phyloP scores from a whole-genome alignment of 2,888 invertebrate genomes.

The Ennomos fuscantarius region DNA sequence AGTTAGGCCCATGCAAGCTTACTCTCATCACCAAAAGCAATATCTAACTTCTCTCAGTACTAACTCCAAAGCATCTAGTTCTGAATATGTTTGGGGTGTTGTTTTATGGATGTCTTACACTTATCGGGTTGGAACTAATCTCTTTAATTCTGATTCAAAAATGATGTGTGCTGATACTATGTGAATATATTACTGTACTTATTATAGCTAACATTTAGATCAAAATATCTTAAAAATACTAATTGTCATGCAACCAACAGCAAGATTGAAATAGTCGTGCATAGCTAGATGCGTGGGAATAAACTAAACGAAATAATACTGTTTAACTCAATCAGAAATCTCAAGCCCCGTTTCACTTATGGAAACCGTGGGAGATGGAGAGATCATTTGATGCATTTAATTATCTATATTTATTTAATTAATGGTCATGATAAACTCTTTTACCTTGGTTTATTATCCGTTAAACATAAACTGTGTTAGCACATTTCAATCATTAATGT shows the following conservation, averaged over 20 bases:
- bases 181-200: slow-evolving; percentile 74
- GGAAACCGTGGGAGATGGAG: slow-evolving; percentile 54
- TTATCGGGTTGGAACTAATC: slow-evolving; percentile 67
- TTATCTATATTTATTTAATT: slow-evolving; percentile 64
- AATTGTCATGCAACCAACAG: slow-evolving; percentile 80
- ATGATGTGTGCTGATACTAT: slow-evolving; percentile 83
- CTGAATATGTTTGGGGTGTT: slow-evolving; percentile 47
- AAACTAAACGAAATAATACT: slow-evolving; percentile 73
- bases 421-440: slow-evolving; percentile 72
- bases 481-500: slow-evolving; percentile 68
- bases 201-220: slow-evolving; percentile 77
- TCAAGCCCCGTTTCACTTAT: slow-evolving; percentile 58
- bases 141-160: slow-evolving; percentile 70
- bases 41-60: slow-evolving; percentile 52
- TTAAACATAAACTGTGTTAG: slow-evolving; percentile 77
- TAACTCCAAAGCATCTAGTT: slow-evolving; percentile 63
- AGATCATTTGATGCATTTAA: slow-evolving; percentile 64
- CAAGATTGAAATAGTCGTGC: slow-evolving; percentile 81
- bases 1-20: slow-evolving; percentile 68
- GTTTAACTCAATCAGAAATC: slow-evolving; percentile 64
- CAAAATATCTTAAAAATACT: slow-evolving; percentile 64
- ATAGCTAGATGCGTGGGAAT: slow-evolving; percentile 83
- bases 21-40: slow-evolving; percentile 54
- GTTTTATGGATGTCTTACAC: slow-evolving; percentile 71
- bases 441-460: slow-evolving; percentile 77